Percentiles rank a stretch among this genome's conserved stretches.
phyloP scores from a whole-genome alignment of 1,140 invertebrate genomes.

The Notospermus geniculatus region DNA sequence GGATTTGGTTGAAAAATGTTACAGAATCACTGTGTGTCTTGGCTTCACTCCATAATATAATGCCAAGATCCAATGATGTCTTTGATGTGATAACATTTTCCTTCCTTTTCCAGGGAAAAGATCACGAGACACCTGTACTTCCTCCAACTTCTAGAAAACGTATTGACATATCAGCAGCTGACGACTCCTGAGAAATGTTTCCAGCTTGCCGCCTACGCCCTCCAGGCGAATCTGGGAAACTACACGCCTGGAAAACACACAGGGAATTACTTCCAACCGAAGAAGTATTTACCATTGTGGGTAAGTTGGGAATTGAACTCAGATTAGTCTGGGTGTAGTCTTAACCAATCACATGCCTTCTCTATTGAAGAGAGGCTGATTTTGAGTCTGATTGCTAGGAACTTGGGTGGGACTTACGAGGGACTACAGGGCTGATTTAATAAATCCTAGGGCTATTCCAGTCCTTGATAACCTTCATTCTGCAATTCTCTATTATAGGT shows the following conservation, averaged over 20 bases:
- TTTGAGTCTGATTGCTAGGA: background rate
- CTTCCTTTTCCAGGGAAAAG: conserved; percentile 69
- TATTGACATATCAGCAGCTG: conserved; percentile 59
- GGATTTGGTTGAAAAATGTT: conserved; percentile 3
- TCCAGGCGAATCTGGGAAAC: conserved; percentile 90
- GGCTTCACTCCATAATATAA: conserved; percentile 10
- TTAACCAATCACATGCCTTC: background rate
- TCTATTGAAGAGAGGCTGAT: background rate
- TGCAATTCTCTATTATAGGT: conserved; percentile 49
- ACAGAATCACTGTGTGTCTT: background rate
- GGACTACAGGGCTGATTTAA: no score
- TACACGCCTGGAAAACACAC: conserved; percentile 51
- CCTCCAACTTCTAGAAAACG: conserved; percentile 87
- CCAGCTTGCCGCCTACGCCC: conserved; percentile 77
- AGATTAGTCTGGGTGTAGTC: no score
- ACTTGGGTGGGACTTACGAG: background rate
- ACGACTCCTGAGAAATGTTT: conserved; percentile 70
- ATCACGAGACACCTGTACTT: conserved; percentile 89
- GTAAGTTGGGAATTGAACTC: conserved; percentile 42
- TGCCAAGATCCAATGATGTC: background rate
- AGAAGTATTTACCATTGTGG: conserved; percentile 76
- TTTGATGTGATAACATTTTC: background rate
- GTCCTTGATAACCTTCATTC: no score
- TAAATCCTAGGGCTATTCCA: no score
- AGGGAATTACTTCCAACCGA: conserved; percentile 63